phyloP scores from a whole-genome alignment of 1,140 invertebrate genomes.

The Argopecten irradians region DNA sequence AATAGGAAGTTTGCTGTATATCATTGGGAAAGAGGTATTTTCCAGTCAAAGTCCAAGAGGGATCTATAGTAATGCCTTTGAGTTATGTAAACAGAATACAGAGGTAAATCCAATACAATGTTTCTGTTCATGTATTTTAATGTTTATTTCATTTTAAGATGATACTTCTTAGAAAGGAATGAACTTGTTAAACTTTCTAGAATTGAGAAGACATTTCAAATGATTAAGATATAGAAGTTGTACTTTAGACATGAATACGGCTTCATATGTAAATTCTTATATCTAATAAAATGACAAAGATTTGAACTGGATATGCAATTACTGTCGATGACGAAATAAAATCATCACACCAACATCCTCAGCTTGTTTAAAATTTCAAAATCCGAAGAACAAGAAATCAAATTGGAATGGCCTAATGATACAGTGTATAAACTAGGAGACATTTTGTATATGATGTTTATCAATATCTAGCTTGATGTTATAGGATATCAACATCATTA shows the following conservation, averaged over 20 bases:
- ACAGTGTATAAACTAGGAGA: too few species aligned
- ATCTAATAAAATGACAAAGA: background rate
- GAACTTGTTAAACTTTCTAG: background rate
- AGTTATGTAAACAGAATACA: constrained; percentile 84
- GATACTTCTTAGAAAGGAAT: background rate
- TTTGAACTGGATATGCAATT: background rate
- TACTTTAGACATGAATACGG: background rate
- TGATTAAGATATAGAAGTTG: background rate
- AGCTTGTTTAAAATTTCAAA: too few species aligned
- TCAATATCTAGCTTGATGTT: too few species aligned
- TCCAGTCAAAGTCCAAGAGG: constrained; percentile 90
- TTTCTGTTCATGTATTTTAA: background rate
- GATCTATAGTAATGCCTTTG: constrained; percentile 87
- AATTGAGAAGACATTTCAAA: background rate
- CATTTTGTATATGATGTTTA: too few species aligned
- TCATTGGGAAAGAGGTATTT: constrained; percentile 90
- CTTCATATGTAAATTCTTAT: background rate
- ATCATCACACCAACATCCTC: too few species aligned
- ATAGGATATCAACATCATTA: too few species aligned
- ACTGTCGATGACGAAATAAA: too few species aligned
- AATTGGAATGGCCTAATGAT: too few species aligned
- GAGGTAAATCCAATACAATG: constrained; percentile 78
- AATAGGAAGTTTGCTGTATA: constrained; percentile 85
- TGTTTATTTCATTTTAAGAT: background rate
- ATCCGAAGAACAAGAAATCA: too few species aligned